These are phyloP conservation scores for Austrofundulus limnaeus DNA, from an alignment of 2,113 vertebrate genomes.

Conservation along the genomic window DNA sequence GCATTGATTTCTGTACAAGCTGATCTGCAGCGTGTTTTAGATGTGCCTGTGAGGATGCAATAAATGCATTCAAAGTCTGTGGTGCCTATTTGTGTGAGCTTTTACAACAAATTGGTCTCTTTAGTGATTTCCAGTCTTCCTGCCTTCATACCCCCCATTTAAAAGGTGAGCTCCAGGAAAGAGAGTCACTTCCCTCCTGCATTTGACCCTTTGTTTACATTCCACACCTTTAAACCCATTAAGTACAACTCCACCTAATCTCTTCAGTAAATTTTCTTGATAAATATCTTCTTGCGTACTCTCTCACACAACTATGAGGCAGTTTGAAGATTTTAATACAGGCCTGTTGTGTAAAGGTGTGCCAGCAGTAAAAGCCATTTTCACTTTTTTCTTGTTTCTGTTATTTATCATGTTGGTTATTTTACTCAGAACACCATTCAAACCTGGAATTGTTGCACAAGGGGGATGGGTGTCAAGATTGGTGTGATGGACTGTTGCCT, in stretches of 20 bases:
- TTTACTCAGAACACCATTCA: slow-evolving; percentile 18
- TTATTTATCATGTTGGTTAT: too few species aligned
- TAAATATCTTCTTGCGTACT: slow-evolving; percentile 60
- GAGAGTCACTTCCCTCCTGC: slow-evolving; percentile 8
- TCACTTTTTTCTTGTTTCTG: too few species aligned
- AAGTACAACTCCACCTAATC: slow-evolving; percentile 60
- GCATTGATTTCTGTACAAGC: background rate
- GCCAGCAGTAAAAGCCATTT: too few species aligned
- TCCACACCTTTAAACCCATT: slow-evolving; percentile 41
- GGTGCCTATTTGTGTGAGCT: background rate
- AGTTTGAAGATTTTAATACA: too few species aligned
- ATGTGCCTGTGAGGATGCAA: background rate
- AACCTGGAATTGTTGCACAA: slow-evolving; percentile 4
- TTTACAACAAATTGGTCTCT: too few species aligned
- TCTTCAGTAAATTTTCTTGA: slow-evolving; percentile 60
- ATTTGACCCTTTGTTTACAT: slow-evolving; percentile 62
- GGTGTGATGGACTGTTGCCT: slow-evolving; percentile 55
- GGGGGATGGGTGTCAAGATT: too few species aligned
- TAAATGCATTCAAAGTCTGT: background rate
- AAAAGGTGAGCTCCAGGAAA: background rate
- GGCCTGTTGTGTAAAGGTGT: too few species aligned
- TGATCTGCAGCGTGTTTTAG: background rate
- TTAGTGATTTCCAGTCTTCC: background rate
- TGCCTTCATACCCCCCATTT: background rate
- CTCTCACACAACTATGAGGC: too few species aligned